Conservation (phyloP, 2,113 vertebrate genomes). For the Chiloscyllium plagiosum region DNA sequence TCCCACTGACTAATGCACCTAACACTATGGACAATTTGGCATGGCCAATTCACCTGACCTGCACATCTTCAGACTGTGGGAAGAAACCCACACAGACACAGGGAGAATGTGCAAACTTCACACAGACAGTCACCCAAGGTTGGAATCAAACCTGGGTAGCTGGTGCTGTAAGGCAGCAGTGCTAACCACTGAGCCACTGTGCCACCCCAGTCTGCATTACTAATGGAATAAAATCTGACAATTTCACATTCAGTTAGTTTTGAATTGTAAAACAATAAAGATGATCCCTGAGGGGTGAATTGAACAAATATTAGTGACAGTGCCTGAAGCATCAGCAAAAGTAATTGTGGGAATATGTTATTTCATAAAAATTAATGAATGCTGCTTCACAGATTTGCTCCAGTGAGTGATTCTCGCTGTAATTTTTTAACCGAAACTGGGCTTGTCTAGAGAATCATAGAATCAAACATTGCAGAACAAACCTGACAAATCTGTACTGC, state of each 20-base stretch:
- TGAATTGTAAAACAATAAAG: not conserved
- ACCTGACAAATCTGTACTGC: no score
- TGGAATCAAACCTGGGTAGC: no score
- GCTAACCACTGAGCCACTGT: no score
- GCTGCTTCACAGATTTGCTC: not conserved
- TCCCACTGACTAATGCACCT: no score
- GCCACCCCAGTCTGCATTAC: not conserved
- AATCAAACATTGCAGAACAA: no score
- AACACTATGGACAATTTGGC: no score
- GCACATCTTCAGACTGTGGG: no score
- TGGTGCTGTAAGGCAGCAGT: no score
- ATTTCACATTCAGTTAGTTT: not conserved
- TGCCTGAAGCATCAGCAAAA: not conserved
- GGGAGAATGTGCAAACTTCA: no score
- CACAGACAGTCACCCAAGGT: no score
- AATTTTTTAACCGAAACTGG: not conserved
- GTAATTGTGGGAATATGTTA: fast-evolving
- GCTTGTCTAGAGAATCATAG: not conserved
- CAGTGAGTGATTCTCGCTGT: not conserved
- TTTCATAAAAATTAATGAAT: not conserved
- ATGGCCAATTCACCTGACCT: no score
- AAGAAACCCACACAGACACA: no score
- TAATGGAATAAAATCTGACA: conserved; percentile 38
- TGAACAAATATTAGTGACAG: not conserved
- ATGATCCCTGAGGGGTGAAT: not conserved